phyloP scores from a whole-genome alignment of 2,888 invertebrate species.

The Lobophora halterata region DNA sequence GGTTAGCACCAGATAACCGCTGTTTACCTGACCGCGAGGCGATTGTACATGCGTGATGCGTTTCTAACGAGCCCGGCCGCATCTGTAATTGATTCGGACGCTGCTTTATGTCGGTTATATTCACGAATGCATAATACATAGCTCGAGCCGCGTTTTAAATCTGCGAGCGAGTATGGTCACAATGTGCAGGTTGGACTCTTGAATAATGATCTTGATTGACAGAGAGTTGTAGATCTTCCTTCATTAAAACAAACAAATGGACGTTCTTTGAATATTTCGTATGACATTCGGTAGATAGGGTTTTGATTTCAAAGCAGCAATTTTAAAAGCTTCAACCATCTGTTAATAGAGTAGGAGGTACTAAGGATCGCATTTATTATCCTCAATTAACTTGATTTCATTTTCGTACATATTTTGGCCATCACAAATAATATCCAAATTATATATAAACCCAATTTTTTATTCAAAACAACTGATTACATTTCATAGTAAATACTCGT shows the following conservation, averaged over 20 bases:
- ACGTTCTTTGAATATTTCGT: conserved; percentile 21
- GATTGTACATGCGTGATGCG: conserved; percentile 80
- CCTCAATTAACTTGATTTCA: too few species aligned
- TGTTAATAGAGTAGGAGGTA: too few species aligned
- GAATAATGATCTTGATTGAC: conserved; percentile 50
- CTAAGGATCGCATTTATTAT: too few species aligned
- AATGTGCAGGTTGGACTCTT: conserved; percentile 42
- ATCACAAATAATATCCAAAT: too few species aligned
- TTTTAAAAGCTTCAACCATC: too few species aligned
- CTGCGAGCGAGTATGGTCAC: conserved; percentile 42
- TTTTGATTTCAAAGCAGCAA: conserved; percentile 2
- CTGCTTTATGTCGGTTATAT: conserved; percentile 76
- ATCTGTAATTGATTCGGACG: conserved; percentile 75
- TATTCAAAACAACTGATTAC: conserved; percentile 10
- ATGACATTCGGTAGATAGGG: conserved; percentile 13
- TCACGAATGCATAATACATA: conserved; percentile 80
- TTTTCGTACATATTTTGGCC: too few species aligned
- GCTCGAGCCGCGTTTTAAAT: conserved; percentile 55
- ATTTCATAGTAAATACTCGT: conserved; percentile 21
- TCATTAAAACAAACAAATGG: conserved; percentile 33
- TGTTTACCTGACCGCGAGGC: conserved; percentile 65
- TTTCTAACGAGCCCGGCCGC: conserved; percentile 75
- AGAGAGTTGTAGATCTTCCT: conserved; percentile 34
- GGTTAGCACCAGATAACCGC: conserved; percentile 73
- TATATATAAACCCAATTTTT: conserved; percentile 4